phyloP scores from a whole-genome alignment of 2,113 vertebrate species.

The Ariopsis seemanni region DNA sequence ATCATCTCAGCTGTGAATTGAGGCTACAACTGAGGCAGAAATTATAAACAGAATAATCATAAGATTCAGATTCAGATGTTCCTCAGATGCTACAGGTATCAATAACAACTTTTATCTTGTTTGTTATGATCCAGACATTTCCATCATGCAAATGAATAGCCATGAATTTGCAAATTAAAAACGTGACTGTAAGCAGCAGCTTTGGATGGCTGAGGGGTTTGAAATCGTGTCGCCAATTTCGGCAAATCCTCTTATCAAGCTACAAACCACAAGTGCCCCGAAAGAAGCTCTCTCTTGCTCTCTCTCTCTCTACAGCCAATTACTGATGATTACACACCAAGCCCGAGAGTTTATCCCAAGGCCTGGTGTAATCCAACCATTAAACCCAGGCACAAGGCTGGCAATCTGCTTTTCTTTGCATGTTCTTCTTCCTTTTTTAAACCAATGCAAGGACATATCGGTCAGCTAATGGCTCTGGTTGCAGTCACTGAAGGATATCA shows the following conservation, averaged over 20 bases:
- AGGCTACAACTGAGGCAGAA: background rate
- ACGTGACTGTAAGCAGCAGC: background rate
- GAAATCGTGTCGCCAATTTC: slow-evolving; percentile 18
- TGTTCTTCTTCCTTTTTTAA: background rate
- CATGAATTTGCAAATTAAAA: background rate
- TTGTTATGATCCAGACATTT: background rate
- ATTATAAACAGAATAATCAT: background rate
- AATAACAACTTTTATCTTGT: background rate
- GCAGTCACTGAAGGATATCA: slow-evolving; percentile 3
- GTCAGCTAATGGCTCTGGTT: background rate
- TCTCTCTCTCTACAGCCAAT: background rate
- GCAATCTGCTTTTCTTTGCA: background rate
- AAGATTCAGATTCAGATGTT: background rate
- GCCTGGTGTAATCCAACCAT: background rate
- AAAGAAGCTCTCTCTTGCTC: background rate
- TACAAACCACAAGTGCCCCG: background rate
- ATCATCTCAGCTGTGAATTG: background rate
- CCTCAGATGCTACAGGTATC: background rate
- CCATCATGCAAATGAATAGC: background rate
- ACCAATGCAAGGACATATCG: background rate
- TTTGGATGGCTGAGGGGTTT: background rate
- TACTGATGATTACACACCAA: slow-evolving; percentile 9
- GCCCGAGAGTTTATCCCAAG: background rate
- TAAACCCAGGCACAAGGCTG: background rate
- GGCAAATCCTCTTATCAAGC: slow-evolving; percentile 29